These are phyloP conservation scores for Gerris lacustris DNA, from an alignment of 2,888 invertebrate species.

Conservation along the genomic window DNA sequence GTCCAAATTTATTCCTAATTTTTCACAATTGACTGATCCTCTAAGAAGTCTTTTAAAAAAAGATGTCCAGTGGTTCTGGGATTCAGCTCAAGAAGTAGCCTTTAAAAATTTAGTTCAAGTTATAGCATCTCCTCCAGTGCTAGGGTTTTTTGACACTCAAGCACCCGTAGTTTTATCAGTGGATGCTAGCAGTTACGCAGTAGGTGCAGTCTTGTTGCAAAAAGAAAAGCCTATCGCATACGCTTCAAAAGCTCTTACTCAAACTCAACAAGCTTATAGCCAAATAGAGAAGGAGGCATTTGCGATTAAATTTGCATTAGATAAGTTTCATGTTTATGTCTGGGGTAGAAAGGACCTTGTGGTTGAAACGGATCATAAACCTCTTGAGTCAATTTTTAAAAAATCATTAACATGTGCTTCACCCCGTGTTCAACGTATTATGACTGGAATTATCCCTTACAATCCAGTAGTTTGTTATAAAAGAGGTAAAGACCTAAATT, in stretches of 20 bases:
- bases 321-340: conserved; percentile 33
- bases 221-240: conserved; percentile 33
- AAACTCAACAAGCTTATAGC: conserved; percentile 29
- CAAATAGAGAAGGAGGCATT: conserved; percentile 34
- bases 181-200: conserved; percentile 30
- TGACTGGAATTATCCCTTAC: conserved; percentile 12
- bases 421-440: conserved; percentile 10
- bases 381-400: conserved; percentile 28
- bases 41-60: conserved; percentile 29
- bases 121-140: conserved; percentile 17
- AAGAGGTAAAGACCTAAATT: conserved; percentile 8
- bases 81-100: conserved; percentile 14
- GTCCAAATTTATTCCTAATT: conserved; percentile 31
- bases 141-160: conserved; percentile 31
- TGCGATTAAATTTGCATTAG: conserved; percentile 31
- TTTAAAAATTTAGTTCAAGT: conserved; percentile 23
- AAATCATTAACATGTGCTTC: conserved; percentile 13
- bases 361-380: conserved; percentile 30
- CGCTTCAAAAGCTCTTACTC: conserved; percentile 32
- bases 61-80: conserved; percentile 30
- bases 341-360: conserved; percentile 19
- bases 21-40: conserved; percentile 10
- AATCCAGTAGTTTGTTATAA: conserved; percentile 8
- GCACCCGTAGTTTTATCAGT: conserved; percentile 29
- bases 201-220: conserved; percentile 34